Evolutionary conservation across 2,113 vertebrate species (phyloP), one percentile per base, ranked within the genome.

Genomic region (Phodopus roborovskii): DNA sequence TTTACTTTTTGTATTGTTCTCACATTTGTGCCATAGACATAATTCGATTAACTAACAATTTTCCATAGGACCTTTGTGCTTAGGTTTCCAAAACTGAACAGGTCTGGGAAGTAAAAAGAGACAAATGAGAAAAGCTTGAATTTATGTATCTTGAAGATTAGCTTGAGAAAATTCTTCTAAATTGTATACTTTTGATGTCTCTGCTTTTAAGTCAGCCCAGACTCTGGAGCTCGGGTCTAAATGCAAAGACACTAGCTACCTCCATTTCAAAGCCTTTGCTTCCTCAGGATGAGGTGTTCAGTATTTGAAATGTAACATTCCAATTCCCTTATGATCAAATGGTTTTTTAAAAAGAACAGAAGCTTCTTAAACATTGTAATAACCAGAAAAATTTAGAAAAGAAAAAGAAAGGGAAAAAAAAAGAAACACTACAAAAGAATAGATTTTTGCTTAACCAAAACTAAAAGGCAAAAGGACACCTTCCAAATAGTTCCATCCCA

Each of bases 301-400:
- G 12, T 91, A 62, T 97, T 77, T 83, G 75, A 96, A 97, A 98
- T 96, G 94, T 94, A 97, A 68, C 96, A 96, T 98, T 97, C 90
- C 93, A 96, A 96, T 94, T 97, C 96, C 96, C 97, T 96, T 92
- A 95, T 90, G 95, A 97, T 97, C 96, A 97, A 97, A 97, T 96
- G 68, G 78, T 92, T 96, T 96, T 91, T 93, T 75, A 93, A 93
- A 78, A 89, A 96, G 93, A 97, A 95, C 91, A 96, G 92, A 96
- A 97, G 77, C 92, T 97, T 93, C 90, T 45, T 9, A 98, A 97
- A 97, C 70, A 73, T 94, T 95, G 64, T 97, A 88, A 82, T 91
- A 93, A 95, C 70, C 82, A 74, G 95, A 98, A 96, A 96, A 87
- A n/a, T 17, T 17, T 28, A 12, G 28, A 83, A 62, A 33, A 70